Conservation (phyloP, 2,888 invertebrate genomes). For the Hyposoter dolosus region DNA sequence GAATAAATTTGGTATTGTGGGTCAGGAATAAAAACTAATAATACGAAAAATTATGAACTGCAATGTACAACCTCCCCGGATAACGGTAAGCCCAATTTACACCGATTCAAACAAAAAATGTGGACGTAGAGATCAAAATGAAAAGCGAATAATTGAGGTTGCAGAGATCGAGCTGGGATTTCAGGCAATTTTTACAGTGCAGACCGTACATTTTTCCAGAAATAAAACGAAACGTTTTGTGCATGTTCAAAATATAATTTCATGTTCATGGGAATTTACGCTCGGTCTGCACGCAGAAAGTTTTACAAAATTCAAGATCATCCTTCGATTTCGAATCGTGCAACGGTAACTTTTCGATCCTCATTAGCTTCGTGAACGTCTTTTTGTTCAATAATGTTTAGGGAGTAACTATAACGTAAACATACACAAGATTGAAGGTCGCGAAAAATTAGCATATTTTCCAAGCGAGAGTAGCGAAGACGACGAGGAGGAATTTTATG, state of each 20-base stretch:
- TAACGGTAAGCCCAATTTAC: background rate
- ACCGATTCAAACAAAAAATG: background rate
- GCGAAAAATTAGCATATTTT: constrained; percentile 46
- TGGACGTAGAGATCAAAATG: background rate
- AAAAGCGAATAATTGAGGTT: no score
- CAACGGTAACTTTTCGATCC: no score
- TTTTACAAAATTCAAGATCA: no score
- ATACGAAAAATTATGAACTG: background rate
- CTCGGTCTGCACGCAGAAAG: no score
- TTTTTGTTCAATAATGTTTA: background rate
- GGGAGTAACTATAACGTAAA: background rate
- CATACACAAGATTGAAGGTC: constrained; percentile 11
- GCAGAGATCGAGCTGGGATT: no score
- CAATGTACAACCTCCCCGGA: background rate
- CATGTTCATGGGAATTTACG: no score
- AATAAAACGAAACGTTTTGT: no score
- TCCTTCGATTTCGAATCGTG: no score
- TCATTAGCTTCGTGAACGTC: background rate
- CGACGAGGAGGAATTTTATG: constrained; percentile 36
- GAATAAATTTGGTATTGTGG: background rate
- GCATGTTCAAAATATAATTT: no score
- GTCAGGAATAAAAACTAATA: background rate
- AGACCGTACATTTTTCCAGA: no score
- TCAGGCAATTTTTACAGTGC: no score
- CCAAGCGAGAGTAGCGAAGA: constrained; percentile 15